phyloP scores from a whole-genome alignment of 2,888 invertebrate genomes.

The Halictus quadricinctus region DNA sequence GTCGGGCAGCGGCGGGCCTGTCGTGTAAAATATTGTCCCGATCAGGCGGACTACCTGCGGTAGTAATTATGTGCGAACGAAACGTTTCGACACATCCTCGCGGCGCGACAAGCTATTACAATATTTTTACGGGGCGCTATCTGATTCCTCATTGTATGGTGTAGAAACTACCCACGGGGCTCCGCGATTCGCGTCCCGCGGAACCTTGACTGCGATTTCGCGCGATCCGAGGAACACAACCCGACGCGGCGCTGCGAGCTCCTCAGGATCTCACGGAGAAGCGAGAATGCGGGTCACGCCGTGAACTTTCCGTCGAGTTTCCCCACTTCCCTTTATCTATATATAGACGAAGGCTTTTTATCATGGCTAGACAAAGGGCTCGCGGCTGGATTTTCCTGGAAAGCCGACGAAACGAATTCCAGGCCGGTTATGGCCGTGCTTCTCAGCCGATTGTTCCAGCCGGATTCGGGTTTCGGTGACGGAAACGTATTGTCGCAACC shows the following conservation, averaged over 20 bases:
- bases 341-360: background rate
- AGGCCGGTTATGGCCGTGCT: background rate
- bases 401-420: constrained; percentile 9
- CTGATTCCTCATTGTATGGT: constrained; percentile 59
- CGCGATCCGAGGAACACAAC: constrained; percentile 38
- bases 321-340: background rate
- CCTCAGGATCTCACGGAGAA: constrained; percentile 20
- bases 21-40: background rate
- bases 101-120: constrained; percentile 55
- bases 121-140: constrained; percentile 44
- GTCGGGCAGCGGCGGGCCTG: no score
- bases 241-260: background rate
- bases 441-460: constrained; percentile 10
- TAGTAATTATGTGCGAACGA: constrained; percentile 67
- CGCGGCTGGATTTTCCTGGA: constrained; percentile 21
- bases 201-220: constrained; percentile 60
- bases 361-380: constrained; percentile 14
- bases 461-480: constrained; percentile 1
- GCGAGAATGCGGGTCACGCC: constrained; percentile 21
- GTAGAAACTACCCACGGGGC: constrained; percentile 45
- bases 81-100: constrained; percentile 70
- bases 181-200: constrained; percentile 9
- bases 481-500: background rate
- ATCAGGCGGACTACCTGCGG: background rate
- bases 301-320: constrained; percentile 35